Evolutionary conservation across 2,797 vertebrate genomes (phyloP).

Genomic region (Acipenser oxyrinchus): DNA sequence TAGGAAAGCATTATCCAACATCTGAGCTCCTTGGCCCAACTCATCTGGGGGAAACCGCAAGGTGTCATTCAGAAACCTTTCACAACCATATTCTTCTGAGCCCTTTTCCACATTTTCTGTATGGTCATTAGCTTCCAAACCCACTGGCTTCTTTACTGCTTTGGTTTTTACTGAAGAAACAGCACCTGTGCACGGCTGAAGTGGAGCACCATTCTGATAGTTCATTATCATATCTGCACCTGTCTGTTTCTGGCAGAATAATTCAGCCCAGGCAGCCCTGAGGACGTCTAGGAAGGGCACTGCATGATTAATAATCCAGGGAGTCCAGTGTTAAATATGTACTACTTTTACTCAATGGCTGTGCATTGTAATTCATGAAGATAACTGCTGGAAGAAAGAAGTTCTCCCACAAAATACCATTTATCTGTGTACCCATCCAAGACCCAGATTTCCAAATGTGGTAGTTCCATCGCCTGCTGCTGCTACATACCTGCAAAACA

Average conservation of each 20-base stretch:
- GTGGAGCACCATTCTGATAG: slow-evolving; percentile 48
- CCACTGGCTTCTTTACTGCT: slow-evolving; percentile 24
- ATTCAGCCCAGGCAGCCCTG: neutral
- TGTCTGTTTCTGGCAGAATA: neutral
- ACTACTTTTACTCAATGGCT: neutral
- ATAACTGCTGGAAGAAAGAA: neutral
- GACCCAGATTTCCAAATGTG: too few relatives aligned
- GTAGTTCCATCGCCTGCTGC: too few relatives aligned
- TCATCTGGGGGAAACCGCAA: slow-evolving; percentile 29
- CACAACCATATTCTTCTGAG: slow-evolving; percentile 24
- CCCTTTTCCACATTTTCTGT: slow-evolving; percentile 25
- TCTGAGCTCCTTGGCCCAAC: slow-evolving; percentile 25
- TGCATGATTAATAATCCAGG: neutral
- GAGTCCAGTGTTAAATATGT: neutral
- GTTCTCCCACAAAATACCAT: too few relatives aligned
- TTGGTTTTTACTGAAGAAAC: slow-evolving; percentile 17
- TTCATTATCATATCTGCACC: slow-evolving; percentile 52
- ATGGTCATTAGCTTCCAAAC: slow-evolving; percentile 22
- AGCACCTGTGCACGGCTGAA: slow-evolving; percentile 24
- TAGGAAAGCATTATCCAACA: slow-evolving; percentile 28
- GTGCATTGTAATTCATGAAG: neutral
- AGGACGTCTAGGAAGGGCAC: neutral
- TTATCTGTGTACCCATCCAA: too few relatives aligned
- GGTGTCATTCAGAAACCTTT: slow-evolving; percentile 26
- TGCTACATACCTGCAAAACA: too few relatives aligned